A percentile compares a stretch with the other conserved stretches of the same genome.
Evolutionary conservation across 2,797 vertebrate genomes (phyloP).

Genomic region (Vireo griseus): DNA sequence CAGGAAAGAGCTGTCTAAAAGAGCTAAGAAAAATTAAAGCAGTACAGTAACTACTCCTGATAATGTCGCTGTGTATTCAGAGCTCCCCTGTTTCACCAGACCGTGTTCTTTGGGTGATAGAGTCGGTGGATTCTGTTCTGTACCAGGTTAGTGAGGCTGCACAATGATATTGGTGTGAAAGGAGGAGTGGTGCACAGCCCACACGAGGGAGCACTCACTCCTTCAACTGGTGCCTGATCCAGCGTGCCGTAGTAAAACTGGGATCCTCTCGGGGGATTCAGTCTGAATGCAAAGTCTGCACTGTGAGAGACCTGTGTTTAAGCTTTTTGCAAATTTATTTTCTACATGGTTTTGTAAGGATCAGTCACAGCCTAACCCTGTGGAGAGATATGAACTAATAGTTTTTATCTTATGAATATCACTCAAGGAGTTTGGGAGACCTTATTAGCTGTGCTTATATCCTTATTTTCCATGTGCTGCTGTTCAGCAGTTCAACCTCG

Average conservation of each 20-base stretch:
- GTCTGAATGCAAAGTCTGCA: not conserved
- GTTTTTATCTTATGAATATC: not conserved
- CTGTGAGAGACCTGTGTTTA: not conserved
- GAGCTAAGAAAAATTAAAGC: not conserved
- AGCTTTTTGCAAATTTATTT: not conserved
- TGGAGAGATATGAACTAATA: not conserved
- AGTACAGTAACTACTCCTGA: not conserved
- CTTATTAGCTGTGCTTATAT: not conserved
- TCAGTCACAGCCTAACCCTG: not conserved
- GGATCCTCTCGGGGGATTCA: not conserved
- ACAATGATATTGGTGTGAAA: not conserved
- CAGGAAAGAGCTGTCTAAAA: not conserved
- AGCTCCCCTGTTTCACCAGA: not conserved
- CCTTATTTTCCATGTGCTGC: not conserved
- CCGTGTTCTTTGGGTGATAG: not conserved
- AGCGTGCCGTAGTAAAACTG: rapidly evolving
- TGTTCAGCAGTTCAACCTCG: not conserved
- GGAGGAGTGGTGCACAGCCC: too few relatives aligned
- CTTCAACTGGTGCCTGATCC: not conserved
- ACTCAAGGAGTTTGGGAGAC: not conserved
- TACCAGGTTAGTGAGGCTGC: rapidly evolving
- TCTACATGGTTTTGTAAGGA: not conserved
- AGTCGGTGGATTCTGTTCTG: not conserved
- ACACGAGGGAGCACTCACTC: not conserved
- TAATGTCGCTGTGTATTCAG: not conserved